Evolutionary conservation across 2,797 vertebrate genomes (phyloP), one percentile per base, ranked within the genome.

Genomic region (Erpetoichthys calabaricus): DNA sequence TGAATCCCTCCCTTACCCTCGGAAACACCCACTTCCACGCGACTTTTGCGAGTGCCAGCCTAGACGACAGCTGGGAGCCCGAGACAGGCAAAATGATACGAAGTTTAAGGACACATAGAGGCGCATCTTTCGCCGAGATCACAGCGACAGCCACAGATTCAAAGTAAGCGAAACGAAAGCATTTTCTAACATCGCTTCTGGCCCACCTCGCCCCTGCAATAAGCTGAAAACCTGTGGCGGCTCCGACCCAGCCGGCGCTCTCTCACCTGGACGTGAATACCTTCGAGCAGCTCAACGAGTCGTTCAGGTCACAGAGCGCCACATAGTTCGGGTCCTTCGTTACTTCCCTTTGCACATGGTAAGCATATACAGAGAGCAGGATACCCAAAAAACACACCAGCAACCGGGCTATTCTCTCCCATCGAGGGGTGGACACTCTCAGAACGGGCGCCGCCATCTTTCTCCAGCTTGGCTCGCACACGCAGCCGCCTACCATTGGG

Each of bases 401-500:
- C 25, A 87, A 86, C 72, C 93, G 78, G 61, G 91, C 91, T 87
- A 86, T 90, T 83, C 90, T 88, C 66, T 96, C 92, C 92, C 94
- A 97, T 73, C 91, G 89, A 85, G 91, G 94, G 86, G 93, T 95
- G 83, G 92, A 94, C 82, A 98, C 94, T 90, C 91, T 89, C 78
- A 97, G 84, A 80, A 97, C 92, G 90, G 93, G 92, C 90, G 91
- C 92, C 91, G 91, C 92, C 93, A 97, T 94, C 91, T 86, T 86
- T 84, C 87, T 74, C 81, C 78, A 81, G 80, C 82, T 82, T 84
- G 84, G 75, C 81, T 80, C 79, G 75, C 78, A 80, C 77, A 80
- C 80, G 75, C 78, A 78, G 71, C 66, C 60, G 65, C 73, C 47
- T 68, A 68, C 75, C 72, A 71, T 68, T 69, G 60, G 67, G 68